Evolutionary conservation across 2,888 invertebrate genomes (phyloP), one percentile per base, ranked within the genome.

Genomic region (Muscina levida): DNA sequence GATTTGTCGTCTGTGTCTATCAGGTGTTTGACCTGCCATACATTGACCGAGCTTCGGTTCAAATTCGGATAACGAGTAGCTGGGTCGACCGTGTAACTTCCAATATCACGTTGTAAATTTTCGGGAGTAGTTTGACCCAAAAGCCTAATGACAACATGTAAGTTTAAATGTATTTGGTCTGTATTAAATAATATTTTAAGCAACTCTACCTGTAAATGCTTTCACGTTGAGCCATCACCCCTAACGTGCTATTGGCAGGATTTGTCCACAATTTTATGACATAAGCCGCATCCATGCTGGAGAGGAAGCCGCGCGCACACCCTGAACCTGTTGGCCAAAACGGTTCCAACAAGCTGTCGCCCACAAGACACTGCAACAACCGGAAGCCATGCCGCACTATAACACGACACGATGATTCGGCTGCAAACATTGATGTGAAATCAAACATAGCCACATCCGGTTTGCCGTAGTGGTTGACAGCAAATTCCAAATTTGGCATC

Each of bases 241-340:
- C 95, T 15, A 98, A 91, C 5, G 88, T 88, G 84, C 91, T 90
- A 84, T 91, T 91, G 56, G 87, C 87, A 0, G 97, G 94, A 80
- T 96, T 95, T 4, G 92, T 90, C 96, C 97, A 98, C 75, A 95
- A 92, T 84, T 96, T 93, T 77, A 98, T 94, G 82, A 97, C 96
- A 97, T 99, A 99, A 13, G 97, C 97, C 0, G 98, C 96, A 92
- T 99, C 99, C 90, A 99, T 93, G 2, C 97, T 97, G 19, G 98
- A 97, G 1, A 99, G 92, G 90, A 99, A 99, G 13, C 99, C 99
- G 73, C 99, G 93, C 0, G 98, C 99, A 91, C 98, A 98, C 0
- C 99, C 99, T 2, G 98, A 98, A 0, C 99, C 99, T 0, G 98
- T 98, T 4, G 99, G 99, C 99, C 99, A 99, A 91, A 99, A 99